Evolutionary conservation across 2,888 invertebrate genomes (phyloP), one percentile per base, ranked within the genome.

Genomic region (Andricus curvator): DNA sequence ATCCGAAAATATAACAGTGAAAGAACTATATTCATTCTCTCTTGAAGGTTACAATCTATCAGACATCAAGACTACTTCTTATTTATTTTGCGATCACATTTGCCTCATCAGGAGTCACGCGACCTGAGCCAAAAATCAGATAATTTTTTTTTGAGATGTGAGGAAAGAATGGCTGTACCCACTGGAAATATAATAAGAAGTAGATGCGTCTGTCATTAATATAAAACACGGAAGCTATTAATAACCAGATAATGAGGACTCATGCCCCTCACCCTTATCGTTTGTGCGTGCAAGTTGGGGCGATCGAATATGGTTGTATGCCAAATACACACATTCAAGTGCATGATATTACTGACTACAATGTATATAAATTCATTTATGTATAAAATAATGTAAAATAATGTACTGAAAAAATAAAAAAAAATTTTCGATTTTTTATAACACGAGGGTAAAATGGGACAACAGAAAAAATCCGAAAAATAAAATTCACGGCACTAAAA

Each of bases 171-270:
- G 83, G 78, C 76, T 66, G 41, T 22, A 51, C 51, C 51, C 76
- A 68, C 60, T 66, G 78, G 76, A 74, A 79, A 68, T 68, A 79
- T 80, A 82, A 81, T 82, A 81, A 83, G 79, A 81, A 84, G 82
- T 78, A 80, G 83, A 83, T 74, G 87, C 87, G 88, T 89, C 87
- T 88, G 89, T 90, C 90, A 91, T 91, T 90, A 91, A 91, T 91
- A 90, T 89, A 87, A 90, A 87, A 88, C 87, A 85, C 86, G 84
- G 80, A 84, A 88, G 89, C 90, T 90, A 92, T 92, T 91, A 92
- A 92, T 91, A 92, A 91, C 86, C 88, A 85, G 89, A 89, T 91
- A 92, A 92, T 91, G 91, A 91, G 91, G 89, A 88, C 88, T 87
- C 86, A 82, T 86, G 86, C 65, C 60, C 80, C 79, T 84, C 80